Percentiles rank a stretch among this genome's conserved stretches.
Evolutionary conservation across 2,113 vertebrate genomes (phyloP).

Genomic region (Mirza zaza): DNA sequence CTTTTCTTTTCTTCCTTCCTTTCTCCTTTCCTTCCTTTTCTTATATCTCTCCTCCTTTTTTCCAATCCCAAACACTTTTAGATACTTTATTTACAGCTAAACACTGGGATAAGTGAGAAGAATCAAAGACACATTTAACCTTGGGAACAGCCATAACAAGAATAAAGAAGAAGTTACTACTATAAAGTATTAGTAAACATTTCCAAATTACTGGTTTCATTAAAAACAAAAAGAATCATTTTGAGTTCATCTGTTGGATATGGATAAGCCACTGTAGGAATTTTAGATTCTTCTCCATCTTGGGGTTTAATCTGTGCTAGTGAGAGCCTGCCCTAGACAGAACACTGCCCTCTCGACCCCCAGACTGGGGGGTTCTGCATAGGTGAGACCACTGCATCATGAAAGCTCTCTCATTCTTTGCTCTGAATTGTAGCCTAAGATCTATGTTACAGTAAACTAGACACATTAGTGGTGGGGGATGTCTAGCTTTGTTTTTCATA

Average conservation of each 20-base stretch:
- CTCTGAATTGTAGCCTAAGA: background rate
- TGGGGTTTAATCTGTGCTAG: background rate
- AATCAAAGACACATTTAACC: background rate
- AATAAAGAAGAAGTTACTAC: background rate
- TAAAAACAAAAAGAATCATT: background rate
- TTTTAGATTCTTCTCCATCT: background rate
- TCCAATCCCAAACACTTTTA: background rate
- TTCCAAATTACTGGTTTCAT: background rate
- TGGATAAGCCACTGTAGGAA: background rate
- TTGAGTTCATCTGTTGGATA: background rate
- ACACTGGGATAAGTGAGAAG: background rate
- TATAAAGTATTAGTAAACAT: background rate
- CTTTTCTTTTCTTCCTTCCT: background rate
- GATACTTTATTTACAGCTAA: background rate
- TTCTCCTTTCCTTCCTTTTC: background rate
- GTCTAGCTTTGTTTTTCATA: background rate
- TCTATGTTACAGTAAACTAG: too few relatives aligned
- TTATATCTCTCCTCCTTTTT: background rate
- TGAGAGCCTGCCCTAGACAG: background rate
- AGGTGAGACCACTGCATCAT: background rate
- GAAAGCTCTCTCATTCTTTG: background rate
- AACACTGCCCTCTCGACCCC: rapidly evolving
- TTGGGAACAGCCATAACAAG: background rate
- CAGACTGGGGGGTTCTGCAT: background rate
- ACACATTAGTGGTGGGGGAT: too few relatives aligned